Percentiles rank a stretch among this genome's conserved stretches.
Evolutionary conservation across 2,113 vertebrate genomes (phyloP).

Genomic region (Proterorhinus semilunaris): DNA sequence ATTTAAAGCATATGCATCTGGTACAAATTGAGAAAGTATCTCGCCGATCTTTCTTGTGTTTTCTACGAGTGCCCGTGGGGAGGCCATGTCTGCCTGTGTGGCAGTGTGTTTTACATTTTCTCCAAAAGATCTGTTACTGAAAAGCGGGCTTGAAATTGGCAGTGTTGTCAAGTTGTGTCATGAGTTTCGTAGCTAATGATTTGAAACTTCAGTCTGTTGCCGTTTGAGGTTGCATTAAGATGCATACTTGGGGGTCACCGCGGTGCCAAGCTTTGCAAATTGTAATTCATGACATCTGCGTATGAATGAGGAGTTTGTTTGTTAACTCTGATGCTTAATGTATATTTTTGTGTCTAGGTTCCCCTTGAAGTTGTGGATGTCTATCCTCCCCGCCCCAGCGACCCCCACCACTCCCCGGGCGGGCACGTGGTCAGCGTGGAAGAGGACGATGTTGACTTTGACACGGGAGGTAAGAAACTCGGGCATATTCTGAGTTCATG

Average conservation of each 20-base stretch:
- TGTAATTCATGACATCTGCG: not conserved
- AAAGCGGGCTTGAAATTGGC: slow-evolving; percentile 2
- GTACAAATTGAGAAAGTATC: slow-evolving; percentile 9
- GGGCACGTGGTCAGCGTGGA: slow-evolving; percentile 79
- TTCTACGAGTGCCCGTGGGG: not conserved
- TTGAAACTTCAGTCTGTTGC: slow-evolving; percentile 21
- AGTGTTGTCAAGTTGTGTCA: not conserved
- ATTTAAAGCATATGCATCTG: slow-evolving; percentile 5
- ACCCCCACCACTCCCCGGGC: slow-evolving; percentile 43
- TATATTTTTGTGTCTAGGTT: slow-evolving; percentile 29
- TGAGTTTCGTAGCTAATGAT: slow-evolving; percentile 10
- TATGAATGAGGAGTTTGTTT: not conserved
- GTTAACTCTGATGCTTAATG: not conserved
- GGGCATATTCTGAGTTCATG: slow-evolving; percentile 5
- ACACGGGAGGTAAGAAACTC: slow-evolving; percentile 80
- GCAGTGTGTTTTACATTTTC: slow-evolving; percentile 6
- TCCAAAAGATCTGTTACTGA: slow-evolving; percentile 2
- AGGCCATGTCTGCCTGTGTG: not conserved
- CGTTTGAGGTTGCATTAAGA: slow-evolving; percentile 27
- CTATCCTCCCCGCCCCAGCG: slow-evolving; percentile 41
- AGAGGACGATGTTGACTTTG: slow-evolving; percentile 78
- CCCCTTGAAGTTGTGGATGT: slow-evolving; percentile 56
- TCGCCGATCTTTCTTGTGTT: not conserved
- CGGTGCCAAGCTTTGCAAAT: slow-evolving; percentile 12
- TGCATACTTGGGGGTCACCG: slow-evolving; percentile 7